Base-by-base conservation (phyloP, 2,888 invertebrate genomes). In the Epinotia nisella region DNA sequence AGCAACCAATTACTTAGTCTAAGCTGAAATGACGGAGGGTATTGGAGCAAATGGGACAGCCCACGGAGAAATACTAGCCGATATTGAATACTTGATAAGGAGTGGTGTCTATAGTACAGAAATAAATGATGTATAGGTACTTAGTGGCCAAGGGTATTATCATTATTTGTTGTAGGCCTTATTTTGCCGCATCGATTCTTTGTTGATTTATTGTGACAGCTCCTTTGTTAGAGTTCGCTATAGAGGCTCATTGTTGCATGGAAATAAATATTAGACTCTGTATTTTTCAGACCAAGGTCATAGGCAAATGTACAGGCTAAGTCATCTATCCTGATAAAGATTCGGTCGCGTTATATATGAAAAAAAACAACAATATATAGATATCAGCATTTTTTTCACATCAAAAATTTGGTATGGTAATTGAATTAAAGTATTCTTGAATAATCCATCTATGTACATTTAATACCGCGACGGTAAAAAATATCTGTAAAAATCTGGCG, bases 1-100 rank as follows among this genome's bases (percentile, higher is more conserved):
- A 70, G 74, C 53, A 67, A 56, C 74, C 76, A 76, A 76, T 76
- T 74, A 76, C 75, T 76, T 76, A 76, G 71, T 21, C 69, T 75
- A 74, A 66, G 73, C 71, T 65, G 59, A 61, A 71, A 68, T 73
- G 71, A 72, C 49, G 67, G 55, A n/a, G 7, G 29, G 35, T 41
- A 21, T 69, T 60, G 24, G 39, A 2, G 11, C 10, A 53, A 64
- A 17, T 5, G n/a, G 62, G 60, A 60, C n/a, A n/a, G n/a, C 35
- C 9, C 7, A 29, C 24, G 67, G 61, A 35, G 45, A 59, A 39
- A 61, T 67, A 67, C 19, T 61, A 21, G 45, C n/a, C 13, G 17
- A 45, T 15, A 51, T 59, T 49, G 29, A 45, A 59, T 49, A 60
- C 51, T 60, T 53, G 39, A 55, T 21, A 65, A 39, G 19, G 19